A percentile compares a stretch with the other conserved stretches of the same genome.
These are phyloP conservation scores for Mycteria americana DNA, from an alignment of 2,797 vertebrate species.

Conservation along the genomic window DNA sequence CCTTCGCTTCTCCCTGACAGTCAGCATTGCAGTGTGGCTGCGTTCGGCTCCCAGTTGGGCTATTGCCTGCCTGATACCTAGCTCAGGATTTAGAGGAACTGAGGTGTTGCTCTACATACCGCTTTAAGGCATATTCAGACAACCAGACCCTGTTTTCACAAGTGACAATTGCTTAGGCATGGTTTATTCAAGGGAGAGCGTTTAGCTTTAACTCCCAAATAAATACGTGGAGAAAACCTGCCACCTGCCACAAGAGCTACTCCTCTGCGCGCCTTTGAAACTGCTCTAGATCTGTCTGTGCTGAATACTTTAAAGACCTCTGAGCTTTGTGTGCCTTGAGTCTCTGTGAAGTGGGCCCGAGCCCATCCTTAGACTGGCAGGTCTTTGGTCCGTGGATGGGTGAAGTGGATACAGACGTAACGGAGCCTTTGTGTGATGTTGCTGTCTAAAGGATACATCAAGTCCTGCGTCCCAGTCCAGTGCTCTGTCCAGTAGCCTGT, in stretches of 20 bases:
- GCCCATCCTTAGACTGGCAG: neutral
- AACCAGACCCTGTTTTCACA: neutral
- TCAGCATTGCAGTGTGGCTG: neutral
- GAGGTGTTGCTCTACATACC: neutral
- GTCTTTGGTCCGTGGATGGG: neutral
- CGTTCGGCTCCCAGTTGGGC: neutral
- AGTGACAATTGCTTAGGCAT: neutral
- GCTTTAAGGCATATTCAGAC: neutral
- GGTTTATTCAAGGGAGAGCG: neutral
- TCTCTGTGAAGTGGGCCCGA: neutral
- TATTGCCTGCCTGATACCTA: neutral
- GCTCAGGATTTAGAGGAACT: neutral
- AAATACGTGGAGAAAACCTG: neutral
- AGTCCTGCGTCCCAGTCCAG: too few relatives aligned
- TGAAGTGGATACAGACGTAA: rapidly evolving
- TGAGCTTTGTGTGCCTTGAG: neutral
- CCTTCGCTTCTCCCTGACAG: neutral
- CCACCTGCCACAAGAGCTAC: neutral
- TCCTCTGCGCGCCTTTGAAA: neutral
- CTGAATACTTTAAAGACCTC: neutral
- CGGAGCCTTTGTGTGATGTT: neutral
- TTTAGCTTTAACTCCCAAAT: neutral
- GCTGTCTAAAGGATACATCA: neutral
- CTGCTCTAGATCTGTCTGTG: neutral
- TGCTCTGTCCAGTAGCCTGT: neutral